A percentile compares a stretch with the other conserved stretches of the same genome.
phyloP scores from a whole-genome alignment of 1,140 invertebrate genomes.

The Phymorhynchus buccinoides region DNA sequence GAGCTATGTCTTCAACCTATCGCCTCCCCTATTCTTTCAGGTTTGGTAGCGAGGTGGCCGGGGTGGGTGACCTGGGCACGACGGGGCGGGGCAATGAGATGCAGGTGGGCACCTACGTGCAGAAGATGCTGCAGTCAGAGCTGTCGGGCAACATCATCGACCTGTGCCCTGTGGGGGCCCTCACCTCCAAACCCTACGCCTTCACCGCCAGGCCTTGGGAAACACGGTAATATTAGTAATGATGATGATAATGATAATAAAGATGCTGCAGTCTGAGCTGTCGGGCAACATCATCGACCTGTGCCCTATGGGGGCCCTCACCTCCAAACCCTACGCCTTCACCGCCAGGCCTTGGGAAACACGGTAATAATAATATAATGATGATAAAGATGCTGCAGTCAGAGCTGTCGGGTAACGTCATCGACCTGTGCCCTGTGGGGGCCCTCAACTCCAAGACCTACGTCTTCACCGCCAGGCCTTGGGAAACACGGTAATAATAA shows the following conservation, averaged over 20 bases:
- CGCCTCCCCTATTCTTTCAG: too few relatives aligned
- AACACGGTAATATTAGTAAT: conserved; percentile 70
- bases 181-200: conserved; percentile 98
- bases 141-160: conserved; percentile 99
- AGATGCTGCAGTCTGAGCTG: conserved; percentile 96
- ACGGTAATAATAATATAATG: conserved; percentile 59
- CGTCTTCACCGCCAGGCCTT: too few relatives aligned
- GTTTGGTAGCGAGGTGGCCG: conserved; percentile 91
- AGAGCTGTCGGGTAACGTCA: too few relatives aligned
- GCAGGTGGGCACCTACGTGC: conserved; percentile 99
- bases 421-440: too few relatives aligned
- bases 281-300: conserved; percentile 99
- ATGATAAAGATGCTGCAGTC: too few relatives aligned
- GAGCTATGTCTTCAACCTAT: too few relatives aligned
- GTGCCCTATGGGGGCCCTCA: conserved; percentile 98
- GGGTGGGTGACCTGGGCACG: conserved; percentile 97
- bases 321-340: conserved; percentile 97
- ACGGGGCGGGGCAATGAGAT: conserved; percentile 96
- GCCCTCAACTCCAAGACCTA: too few relatives aligned
- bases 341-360: conserved; percentile 77
- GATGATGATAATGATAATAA: too few relatives aligned
- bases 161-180: conserved; percentile 97
- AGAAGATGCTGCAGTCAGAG: conserved; percentile 97
- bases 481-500: too few relatives aligned
- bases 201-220: conserved; percentile 81